phyloP scores from a whole-genome alignment of 2,888 invertebrate genomes.

The Ptycholaimellus sp. region DNA sequence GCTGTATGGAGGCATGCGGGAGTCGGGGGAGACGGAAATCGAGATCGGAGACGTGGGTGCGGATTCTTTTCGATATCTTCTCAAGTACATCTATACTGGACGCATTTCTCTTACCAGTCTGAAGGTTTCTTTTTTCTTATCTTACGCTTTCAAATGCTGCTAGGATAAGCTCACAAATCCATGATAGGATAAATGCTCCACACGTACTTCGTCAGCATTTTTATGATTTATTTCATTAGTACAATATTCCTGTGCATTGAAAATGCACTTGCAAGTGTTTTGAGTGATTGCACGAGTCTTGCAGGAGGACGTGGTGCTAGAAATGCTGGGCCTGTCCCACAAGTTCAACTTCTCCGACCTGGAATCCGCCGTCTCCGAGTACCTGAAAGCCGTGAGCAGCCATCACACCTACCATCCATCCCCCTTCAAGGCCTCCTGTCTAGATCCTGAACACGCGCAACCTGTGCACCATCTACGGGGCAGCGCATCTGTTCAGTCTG shows the following conservation, averaged over 20 bases:
- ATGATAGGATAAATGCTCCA: no score
- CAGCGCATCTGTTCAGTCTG: constrained; percentile 48
- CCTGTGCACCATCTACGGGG: constrained; percentile 78
- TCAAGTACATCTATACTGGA: constrained; percentile 85
- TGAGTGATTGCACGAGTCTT: no score
- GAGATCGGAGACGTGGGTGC: no score
- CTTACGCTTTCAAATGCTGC: no score
- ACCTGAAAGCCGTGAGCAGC: constrained; percentile 37
- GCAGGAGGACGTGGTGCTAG: constrained; percentile 33
- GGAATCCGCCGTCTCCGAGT: constrained; percentile 71
- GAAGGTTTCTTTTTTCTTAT: no score
- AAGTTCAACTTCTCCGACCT: constrained; percentile 79
- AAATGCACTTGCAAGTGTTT: constrained; percentile 1
- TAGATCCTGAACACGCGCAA: constrained; percentile 59
- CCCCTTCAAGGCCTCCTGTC: constrained; percentile 35
- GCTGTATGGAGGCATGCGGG: constrained; percentile 39
- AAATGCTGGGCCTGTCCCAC: constrained; percentile 60
- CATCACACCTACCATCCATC: not conserved
- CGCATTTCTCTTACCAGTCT: constrained; percentile 30
- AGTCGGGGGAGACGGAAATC: constrained; percentile 42
- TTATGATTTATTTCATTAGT: no score
- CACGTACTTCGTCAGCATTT: no score
- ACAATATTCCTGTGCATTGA: not conserved
- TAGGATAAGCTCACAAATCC: no score
- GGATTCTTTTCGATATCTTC: no score